Base-by-base conservation (phyloP, 1,140 invertebrate genomes). In the Zaprionus taronus region DNA sequence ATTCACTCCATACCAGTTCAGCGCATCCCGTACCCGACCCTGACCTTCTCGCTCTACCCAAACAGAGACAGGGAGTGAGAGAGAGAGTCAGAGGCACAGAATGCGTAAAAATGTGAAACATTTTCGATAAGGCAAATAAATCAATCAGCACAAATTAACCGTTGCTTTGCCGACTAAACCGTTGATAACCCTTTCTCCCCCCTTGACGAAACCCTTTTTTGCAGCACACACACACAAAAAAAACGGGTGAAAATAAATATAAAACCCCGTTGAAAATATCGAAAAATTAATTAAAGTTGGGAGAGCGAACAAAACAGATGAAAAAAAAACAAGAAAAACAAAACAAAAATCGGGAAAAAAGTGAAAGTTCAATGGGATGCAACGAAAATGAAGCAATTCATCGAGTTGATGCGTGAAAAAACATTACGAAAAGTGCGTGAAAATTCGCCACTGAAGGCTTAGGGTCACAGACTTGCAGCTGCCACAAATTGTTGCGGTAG, bases 241-340 rank as follows among this genome's bases (percentile, higher is more conserved):
- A 70, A 64, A 66, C 70, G 17, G 70, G 51, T 38, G 7, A 49
- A 79, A 72, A 64, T 72, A 70, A 65, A 66, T 65, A 77, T 51
- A 11, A 73, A 55, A 62, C 55, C 64, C 31, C 17, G 47, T 73
- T 62, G 53, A 56, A 85, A 78, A 71, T 75, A 72, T 64, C 68
- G 17, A 79, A 84, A 84, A 81, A 81, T 74, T 89, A 90, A 89
- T 90, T 90, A 81, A 90, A 89, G 68, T 72, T 66, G 85, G 38
- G 26, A 15, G 34, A 70, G 34, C 34, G 44, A 69, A 49, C 0
- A 58, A 22, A 51, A 36, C 12, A 51, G 41, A 41, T 5, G 3
- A 62, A 17, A 47, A 36, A 55, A 41, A 26, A n/a, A 38, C 11
- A 15, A 38, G 41, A 17, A 47, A 47, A 44, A 44, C n/a, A 15